A percentile compares a stretch with the other conserved stretches of the same genome.
phyloP scores from a whole-genome alignment of 2,113 vertebrate genomes.

The Aegithalos caudatus region DNA sequence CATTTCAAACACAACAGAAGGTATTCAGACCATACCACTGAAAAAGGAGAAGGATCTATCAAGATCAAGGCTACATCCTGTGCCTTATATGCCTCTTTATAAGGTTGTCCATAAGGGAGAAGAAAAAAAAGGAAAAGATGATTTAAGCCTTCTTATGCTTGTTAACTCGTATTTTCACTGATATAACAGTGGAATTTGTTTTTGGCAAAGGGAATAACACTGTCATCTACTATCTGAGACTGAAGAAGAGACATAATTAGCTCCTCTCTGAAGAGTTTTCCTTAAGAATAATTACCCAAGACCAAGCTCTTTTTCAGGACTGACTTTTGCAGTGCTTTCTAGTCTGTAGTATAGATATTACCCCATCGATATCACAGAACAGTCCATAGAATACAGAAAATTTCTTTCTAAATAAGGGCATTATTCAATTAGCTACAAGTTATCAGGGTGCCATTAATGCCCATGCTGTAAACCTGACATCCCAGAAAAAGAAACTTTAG shows the following conservation, averaged over 20 bases:
- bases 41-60: not conserved
- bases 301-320: not conserved
- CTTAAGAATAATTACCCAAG: not conserved
- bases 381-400: not conserved
- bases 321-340: not conserved
- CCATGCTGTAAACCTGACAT: not conserved
- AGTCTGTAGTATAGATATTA: not conserved
- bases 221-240: not conserved
- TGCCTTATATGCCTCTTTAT: not conserved
- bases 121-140: fast-evolving
- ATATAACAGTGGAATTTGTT: not conserved
- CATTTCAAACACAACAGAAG: not conserved
- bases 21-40: not conserved
- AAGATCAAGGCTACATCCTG: not conserved
- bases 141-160: not conserved
- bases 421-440: not conserved
- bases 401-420: not conserved
- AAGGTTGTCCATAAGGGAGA: not conserved
- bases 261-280: not conserved
- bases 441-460: not conserved
- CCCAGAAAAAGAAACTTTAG: not conserved
- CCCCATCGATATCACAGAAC: not conserved
- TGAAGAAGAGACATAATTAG: not conserved
- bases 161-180: not conserved
- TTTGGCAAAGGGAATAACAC: not conserved